Base-by-base conservation (phyloP, 2,888 invertebrate genomes). In the Drosophila fulvimacula region DNA sequence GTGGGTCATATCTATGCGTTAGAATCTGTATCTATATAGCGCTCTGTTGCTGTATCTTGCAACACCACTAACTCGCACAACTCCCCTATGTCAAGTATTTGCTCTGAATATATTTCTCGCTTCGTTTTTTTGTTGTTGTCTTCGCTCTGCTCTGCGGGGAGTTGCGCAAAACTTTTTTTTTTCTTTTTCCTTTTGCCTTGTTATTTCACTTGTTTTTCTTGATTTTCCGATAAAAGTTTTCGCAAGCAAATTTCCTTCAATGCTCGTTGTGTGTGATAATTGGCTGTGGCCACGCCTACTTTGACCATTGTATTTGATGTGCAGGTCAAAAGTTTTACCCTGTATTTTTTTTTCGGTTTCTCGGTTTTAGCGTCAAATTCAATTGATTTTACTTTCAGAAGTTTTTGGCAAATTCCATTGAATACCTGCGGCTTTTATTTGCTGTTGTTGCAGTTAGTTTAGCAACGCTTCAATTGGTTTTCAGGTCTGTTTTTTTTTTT, bases 181-280 rank as follows among this genome's bases (percentile, higher is more conserved):
- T 64, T 69, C n/a, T 61, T 24, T 27, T 65, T 64, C 59, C 32
- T 62, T 77, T 57, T 41, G 32, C 21, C 44, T 42, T 68, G 36
- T 76, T 62, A 48, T 67, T 73, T 58, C 41, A 21, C 15, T 36
- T 30, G 34, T 41, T 21, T 30, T n/a, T 48, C 64, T 82, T 88
- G 88, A 79, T 85, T 85, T 48, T 79, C 74, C 66, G 75, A 77
- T 82, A 73, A 81, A 81, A 73, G 80, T 48, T 75, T 80, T 71
- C 58, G 49, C 73, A 88, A 80, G 76, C 86, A 85, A 83, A 88
- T 88, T 80, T 82, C 71, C 70, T 62, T 72, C 67, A 74, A 42
- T 66, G 65, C 81, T 36, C 24, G 15, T 11, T 62, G 24, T 46
- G 76, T 82, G 67, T 76, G 83, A 83, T 83, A 88, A 88, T 83